A percentile compares a stretch with the other conserved stretches of the same genome.
These are phyloP conservation scores for Aphelinus atriplicis DNA, from an alignment of 1,140 invertebrate genomes.

Conservation along the genomic window DNA sequence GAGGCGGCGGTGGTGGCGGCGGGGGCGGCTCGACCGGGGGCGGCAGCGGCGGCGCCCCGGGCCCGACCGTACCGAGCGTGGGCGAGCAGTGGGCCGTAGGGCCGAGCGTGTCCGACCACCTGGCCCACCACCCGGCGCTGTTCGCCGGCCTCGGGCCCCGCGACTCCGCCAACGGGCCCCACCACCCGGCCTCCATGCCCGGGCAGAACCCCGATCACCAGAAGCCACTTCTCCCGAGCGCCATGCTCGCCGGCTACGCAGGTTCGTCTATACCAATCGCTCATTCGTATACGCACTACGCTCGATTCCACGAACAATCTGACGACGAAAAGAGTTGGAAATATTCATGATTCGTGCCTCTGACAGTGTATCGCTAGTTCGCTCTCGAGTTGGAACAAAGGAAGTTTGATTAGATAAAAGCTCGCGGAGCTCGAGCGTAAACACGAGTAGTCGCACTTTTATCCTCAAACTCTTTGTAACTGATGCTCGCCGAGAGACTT, in stretches of 20 bases:
- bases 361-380: too few species aligned
- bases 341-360: too few species aligned
- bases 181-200: constrained; percentile 62
- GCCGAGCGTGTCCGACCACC: constrained; percentile 60
- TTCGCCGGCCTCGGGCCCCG: constrained; percentile 65
- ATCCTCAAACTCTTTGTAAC: too few species aligned
- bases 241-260: constrained; percentile 77
- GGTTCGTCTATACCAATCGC: constrained; percentile 53
- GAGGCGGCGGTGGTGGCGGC: constrained; percentile 67
- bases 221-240: constrained; percentile 78
- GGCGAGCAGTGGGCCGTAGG: constrained; percentile 62
- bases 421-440: too few species aligned
- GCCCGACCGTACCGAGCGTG: constrained; percentile 57
- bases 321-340: too few species aligned
- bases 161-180: constrained; percentile 62
- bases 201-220: constrained; percentile 68
- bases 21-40: constrained; percentile 62
- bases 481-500: too few species aligned
- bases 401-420: too few species aligned
- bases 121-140: constrained; percentile 74
- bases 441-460: too few species aligned
- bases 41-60: constrained; percentile 54
- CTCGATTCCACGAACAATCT: too few species aligned
- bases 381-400: too few species aligned
- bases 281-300: too few species aligned